A percentile compares a stretch with the other conserved stretches of the same genome.
Conservation (phyloP, 2,888 invertebrate genomes). For the Meteorus cinctellus region DNA sequence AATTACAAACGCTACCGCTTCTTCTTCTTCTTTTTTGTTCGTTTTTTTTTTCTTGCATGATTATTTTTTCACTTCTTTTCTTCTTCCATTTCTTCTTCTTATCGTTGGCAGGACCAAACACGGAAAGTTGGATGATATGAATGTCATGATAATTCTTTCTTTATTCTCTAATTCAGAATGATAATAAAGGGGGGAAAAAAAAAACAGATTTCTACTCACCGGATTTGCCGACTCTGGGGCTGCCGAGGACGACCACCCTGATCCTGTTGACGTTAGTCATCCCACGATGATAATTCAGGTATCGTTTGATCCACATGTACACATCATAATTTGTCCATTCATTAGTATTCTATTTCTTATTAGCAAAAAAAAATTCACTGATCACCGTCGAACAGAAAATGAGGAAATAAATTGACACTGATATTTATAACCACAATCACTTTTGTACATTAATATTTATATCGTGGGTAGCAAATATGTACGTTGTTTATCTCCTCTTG, state of each 20-base stretch:
- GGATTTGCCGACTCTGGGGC: conserved; percentile 85
- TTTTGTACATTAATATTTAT: conserved; percentile 10
- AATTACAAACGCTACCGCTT: conserved; percentile 50
- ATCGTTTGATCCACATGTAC: conserved; percentile 56
- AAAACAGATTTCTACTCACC: conserved; percentile 75
- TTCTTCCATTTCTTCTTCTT: background rate
- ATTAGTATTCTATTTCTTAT: background rate
- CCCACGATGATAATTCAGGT: conserved; percentile 55
- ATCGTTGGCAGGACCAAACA: background rate
- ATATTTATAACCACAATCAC: conserved; percentile 21
- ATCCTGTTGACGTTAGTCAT: conserved; percentile 88
- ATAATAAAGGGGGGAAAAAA: background rate
- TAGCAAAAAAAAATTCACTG: background rate
- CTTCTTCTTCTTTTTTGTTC: conserved; percentile 34
- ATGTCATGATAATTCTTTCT: conserved; percentile 14
- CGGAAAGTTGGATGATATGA: background rate
- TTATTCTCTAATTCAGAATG: background rate
- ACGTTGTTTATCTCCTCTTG: conserved; percentile 20
- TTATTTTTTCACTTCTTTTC: background rate
- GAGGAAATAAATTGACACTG: conserved; percentile 26
- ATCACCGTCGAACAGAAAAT: conserved; percentile 19
- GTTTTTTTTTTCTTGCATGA: background rate
- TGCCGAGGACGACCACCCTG: conserved; percentile 86
- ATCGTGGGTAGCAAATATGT: conserved; percentile 2
- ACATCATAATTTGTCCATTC: conserved; percentile 47